phyloP scores from a whole-genome alignment of 1,140 invertebrate genomes.

The Lanistes nyassanus region DNA sequence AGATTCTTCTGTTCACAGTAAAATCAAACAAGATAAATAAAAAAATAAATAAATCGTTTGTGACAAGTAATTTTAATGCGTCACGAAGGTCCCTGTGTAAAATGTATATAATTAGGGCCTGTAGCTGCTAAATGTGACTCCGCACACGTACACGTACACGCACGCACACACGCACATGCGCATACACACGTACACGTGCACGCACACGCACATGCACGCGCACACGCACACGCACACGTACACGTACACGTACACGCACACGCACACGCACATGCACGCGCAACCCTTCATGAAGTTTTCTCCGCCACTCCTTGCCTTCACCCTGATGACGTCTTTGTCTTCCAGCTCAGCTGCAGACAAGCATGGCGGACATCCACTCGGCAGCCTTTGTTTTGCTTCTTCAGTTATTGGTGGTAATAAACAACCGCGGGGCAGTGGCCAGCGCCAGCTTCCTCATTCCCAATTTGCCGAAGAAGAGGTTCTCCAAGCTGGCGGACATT shows the following conservation, averaged over 20 bases:
- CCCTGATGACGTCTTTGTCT: no score
- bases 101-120: not conserved
- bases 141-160: constrained; percentile 4
- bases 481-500: constrained; percentile 71
- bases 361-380: no score
- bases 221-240: constrained; percentile 2
- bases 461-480: constrained; percentile 22
- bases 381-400: no score
- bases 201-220: constrained; percentile 2
- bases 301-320: no score
- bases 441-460: constrained; percentile 21
- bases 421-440: no score
- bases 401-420: no score
- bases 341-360: no score
- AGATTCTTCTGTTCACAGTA: not conserved
- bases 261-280: not conserved
- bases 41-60: not conserved
- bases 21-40: not conserved
- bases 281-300: no score
- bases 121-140: not conserved
- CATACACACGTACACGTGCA: constrained; percentile 6
- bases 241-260: constrained; percentile 8
- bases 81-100: not conserved
- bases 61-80: not conserved
- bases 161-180: not conserved